Base-by-base conservation (phyloP, 2,888 invertebrate genomes). In the Seira sanloemensis region DNA sequence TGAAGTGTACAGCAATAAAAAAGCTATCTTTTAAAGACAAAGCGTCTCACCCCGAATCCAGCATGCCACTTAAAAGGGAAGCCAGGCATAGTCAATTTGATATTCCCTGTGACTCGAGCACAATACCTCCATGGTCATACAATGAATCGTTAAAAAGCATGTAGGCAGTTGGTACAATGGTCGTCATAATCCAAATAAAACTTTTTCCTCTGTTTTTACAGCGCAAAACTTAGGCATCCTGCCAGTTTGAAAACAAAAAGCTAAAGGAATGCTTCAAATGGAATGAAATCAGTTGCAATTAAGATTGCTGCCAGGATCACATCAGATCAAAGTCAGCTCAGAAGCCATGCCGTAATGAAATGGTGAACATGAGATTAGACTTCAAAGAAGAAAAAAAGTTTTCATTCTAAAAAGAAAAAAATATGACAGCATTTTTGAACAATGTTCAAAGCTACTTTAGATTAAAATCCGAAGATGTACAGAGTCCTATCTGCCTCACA, bases 111-210 rank as follows among this genome's bases (percentile, higher is more conserved):
- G 12, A 37, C 37, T n/a, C n/a, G 37, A 37, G 37, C 37, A 7
- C 37, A 12, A 81, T 19, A 62, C 62, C 69, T 77, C 50, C 37
- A 37, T 69, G 25, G 26, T 19, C 66, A 79, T 9, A 9, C 73
- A 79, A 67, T 68, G 58, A 58, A 21, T 80, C 79, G 74, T 80
- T 80, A 80, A 80, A 79, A 80, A 50, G 27, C 74, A 74, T 80
- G 79, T 78, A 66, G 12, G n/a, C 12, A n/a, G n/a, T n/a, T n/a
- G 37, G 37, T 4, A 37, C 12, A 12, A 12, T 4, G 37, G 4
- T 37, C 12, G 12, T 12, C 37, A 7, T 37, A 7, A 7, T 7
- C 37, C 37, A 37, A 7, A 7, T 37, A 37, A 37, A 37, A 12
- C 12, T 12, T 12, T 7, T 37, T 37, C 37, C 37, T 37, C 37